Percentiles rank a stretch among this genome's conserved stretches.
Conservation (phyloP, 92 coral and sea anemone genomes). For the Palythoa caribaeorum region DNA sequence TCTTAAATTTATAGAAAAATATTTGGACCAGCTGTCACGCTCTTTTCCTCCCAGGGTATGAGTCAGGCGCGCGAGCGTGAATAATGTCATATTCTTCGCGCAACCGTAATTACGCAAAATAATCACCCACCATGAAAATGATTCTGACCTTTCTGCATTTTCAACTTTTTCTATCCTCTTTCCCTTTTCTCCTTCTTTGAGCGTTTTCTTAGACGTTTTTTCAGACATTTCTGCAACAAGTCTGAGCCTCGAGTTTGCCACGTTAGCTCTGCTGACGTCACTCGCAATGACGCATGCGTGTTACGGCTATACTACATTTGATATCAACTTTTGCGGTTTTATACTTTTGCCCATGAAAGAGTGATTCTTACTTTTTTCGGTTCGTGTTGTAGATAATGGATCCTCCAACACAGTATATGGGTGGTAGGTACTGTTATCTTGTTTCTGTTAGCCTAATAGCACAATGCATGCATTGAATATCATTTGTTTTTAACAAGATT, state of each 20-base stretch:
- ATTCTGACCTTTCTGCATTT: conserved; percentile 43
- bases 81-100: neutral
- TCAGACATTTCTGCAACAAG: conserved; percentile 1
- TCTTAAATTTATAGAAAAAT: too few species aligned
- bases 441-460: neutral
- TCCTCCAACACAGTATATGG: conserved; percentile 67
- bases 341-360: conserved; percentile 9
- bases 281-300: conserved; percentile 3
- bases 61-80: neutral
- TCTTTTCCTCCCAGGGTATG: too few species aligned
- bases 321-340: conserved; percentile 17
- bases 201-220: neutral
- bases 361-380: neutral
- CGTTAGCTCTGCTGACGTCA: conserved; percentile 40
- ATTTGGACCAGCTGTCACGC: too few species aligned
- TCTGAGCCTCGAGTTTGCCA: neutral
- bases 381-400: conserved; percentile 42
- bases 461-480: neutral
- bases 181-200: conserved; percentile 28
- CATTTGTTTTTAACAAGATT: too few species aligned
- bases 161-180: conserved; percentile 28
- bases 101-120: neutral
- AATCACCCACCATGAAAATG: conserved; percentile 50
- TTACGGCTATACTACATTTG: neutral
- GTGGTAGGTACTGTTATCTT: conserved; percentile 47